A percentile compares a stretch with the other conserved stretches of the same genome.
Evolutionary conservation across 2,888 invertebrate genomes (phyloP).

Genomic region (Drosophila meridiana): DNA sequence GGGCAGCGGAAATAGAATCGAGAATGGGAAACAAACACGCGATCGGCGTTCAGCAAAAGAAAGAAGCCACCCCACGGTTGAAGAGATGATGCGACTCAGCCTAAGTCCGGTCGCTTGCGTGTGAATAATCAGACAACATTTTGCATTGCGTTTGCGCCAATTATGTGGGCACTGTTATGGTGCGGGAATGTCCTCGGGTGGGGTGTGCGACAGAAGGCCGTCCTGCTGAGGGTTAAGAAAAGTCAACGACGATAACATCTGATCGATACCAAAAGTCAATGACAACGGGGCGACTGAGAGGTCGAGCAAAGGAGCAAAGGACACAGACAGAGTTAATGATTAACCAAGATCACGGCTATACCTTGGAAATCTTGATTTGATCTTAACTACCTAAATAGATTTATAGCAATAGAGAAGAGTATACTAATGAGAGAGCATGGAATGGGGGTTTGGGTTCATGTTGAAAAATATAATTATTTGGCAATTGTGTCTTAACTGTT

Average conservation of each 20-base stretch:
- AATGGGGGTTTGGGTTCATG: background rate
- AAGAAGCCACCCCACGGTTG: conserved; percentile 63
- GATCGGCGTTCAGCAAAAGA: conserved; percentile 59
- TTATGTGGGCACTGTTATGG: conserved; percentile 64
- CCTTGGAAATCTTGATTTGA: conserved; percentile 13
- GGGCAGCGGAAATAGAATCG: conserved; percentile 67
- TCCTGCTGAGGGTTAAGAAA: conserved; percentile 51
- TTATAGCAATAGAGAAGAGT: background rate
- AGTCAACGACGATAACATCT: conserved; percentile 64
- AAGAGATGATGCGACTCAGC: conserved; percentile 45
- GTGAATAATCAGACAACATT: conserved; percentile 71
- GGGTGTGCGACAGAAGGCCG: conserved; percentile 19
- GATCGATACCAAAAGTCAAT: conserved; percentile 66
- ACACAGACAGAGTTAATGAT: conserved; percentile 12
- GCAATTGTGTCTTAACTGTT: background rate
- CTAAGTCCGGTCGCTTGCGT: conserved; percentile 49
- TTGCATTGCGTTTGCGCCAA: conserved; percentile 70
- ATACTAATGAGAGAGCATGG: background rate
- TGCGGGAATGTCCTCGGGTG: conserved; percentile 44
- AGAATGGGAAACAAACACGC: conserved; percentile 68
- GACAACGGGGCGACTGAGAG: conserved; percentile 9
- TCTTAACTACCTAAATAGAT: conserved; percentile 10
- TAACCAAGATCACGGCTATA: conserved; percentile 10
- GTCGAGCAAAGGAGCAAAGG: conserved; percentile 7
- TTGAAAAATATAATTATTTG: background rate